A percentile compares a stretch with the other conserved stretches of the same genome.
These are phyloP conservation scores for Drosophila paramelanica DNA, from an alignment of 2,888 invertebrate species.

Conservation along the genomic window DNA sequence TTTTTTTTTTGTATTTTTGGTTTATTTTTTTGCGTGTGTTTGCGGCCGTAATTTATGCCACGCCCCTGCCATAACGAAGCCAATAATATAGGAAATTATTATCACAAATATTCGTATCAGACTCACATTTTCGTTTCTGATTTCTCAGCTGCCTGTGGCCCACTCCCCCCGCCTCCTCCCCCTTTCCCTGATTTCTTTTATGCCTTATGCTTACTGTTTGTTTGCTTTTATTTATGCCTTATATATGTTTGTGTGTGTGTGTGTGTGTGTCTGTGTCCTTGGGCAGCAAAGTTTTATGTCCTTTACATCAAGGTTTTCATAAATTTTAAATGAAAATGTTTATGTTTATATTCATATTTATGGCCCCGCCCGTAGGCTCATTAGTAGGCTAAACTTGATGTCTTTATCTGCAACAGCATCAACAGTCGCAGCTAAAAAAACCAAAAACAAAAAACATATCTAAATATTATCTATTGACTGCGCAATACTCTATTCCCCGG, in stretches of 20 bases:
- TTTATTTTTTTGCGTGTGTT: background rate
- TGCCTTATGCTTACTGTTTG: slow-evolving; percentile 39
- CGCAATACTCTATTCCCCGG: slow-evolving; percentile 6
- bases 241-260: slow-evolving; percentile 2
- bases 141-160: slow-evolving; percentile 33
- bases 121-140: slow-evolving; percentile 55
- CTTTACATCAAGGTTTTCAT: slow-evolving; percentile 54
- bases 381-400: slow-evolving; percentile 57
- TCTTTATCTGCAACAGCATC: slow-evolving; percentile 48
- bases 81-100: slow-evolving; percentile 77
- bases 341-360: slow-evolving; percentile 60
- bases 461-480: slow-evolving; percentile 5
- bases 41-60: slow-evolving; percentile 69
- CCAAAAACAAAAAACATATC: background rate
- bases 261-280: slow-evolving; percentile 28
- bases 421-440: slow-evolving; percentile 14
- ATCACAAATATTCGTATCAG: slow-evolving; percentile 66
- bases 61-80: slow-evolving; percentile 71
- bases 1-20: background rate
- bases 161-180: background rate
- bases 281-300: slow-evolving; percentile 39
- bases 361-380: slow-evolving; percentile 46
- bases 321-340: slow-evolving; percentile 67
- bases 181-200: slow-evolving; percentile 8
- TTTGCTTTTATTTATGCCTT: slow-evolving; percentile 33